Evolutionary conservation across 2,888 invertebrate genomes (phyloP), one percentile per base, ranked within the genome.

Genomic region (Drosophila fulvimacula): DNA sequence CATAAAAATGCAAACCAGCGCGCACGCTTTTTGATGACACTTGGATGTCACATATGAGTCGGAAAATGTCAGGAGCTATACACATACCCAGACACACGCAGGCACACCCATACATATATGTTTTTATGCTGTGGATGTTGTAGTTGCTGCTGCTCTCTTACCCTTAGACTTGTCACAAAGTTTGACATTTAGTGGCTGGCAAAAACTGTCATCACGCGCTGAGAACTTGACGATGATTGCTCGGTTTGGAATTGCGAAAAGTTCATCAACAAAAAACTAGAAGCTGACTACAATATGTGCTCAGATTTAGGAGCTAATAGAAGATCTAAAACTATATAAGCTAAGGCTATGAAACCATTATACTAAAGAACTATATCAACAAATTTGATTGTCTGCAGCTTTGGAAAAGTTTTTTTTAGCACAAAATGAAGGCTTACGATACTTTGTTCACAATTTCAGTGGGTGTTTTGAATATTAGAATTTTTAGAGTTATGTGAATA

Each of bases 121-220:
- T 27, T 61, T 69, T 39, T n/a, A 19, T 46, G 38, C 3, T 53
- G 49, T 13, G 44, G 36, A 58, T 68, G 49, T 17, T 55, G 62
- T 53, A 55, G 62, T 51, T 79, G 61, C 49, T 60, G 67, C 42
- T 34, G 44, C 46, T 68, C 42, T 36, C 55, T 30, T 32, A 63
- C 56, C 63, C 76, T 76, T 49, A 69, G 72, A 69, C 73, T 73
- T 79, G 79, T 86, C 84, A 75, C 55, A 86, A 88, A 83, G 81
- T 88, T 88, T 88, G 89, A 88, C 85, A 86, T 88, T 85, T 85
- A 86, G 89, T 88, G 87, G 85, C 82, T 88, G 84, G 87, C 87
- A 82, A 79, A 88, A 88, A 88, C 85, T 88, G 89, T 85, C 85
- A 83, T 74, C 82, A 75, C 77, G 75, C 75, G 69, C 67, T 71